Base-by-base conservation (phyloP, 2,888 invertebrate genomes). In the Muschampia plurimacula region DNA sequence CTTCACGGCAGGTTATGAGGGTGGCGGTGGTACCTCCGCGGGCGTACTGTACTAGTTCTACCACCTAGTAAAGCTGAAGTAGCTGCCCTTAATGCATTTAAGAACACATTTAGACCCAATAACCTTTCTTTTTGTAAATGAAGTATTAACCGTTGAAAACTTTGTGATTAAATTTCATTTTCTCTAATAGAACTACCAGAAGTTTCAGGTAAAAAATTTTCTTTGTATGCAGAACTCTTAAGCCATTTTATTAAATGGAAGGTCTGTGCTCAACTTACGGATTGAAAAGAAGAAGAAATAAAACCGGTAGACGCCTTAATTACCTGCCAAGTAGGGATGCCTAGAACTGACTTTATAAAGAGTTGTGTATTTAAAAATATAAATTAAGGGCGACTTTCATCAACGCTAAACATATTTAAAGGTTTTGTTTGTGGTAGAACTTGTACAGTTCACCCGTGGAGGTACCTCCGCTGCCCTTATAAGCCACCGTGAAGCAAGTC, bases 221-320 rank as follows among this genome's bases (percentile, higher is more conserved):
- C 15, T 55, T 55, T 9, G 15, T 55, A 55, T 55, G 15, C 52
- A 15, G 15, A n/a, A 49, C 49, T 13, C 49, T 49, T 49, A 49
- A 49, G n/a, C n/a, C 22, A 3, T 55, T 55, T 55, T 22, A 55
- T 22, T 55, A 57, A 57, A 49, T 57, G 57, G 57, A 12, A 57
- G 22, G 8, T 57, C 57, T 10, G 22, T 10, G 22, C 52, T 57
- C 57, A 28, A n/a, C 4, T 57, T 57, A 57, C 57, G 57, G 15
- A 22, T 57, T 12, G 4, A 57, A 57, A 57, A 15, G 12, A 28
- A 4, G 15, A 57, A 57, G 28, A 57, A 57, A 57, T 57, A 57
- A 57, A 57, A 57, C 22, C 28, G 28, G 0, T 28, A 55, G 55
- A 55, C 55, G 9, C 22, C 55, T 28, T 55, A 55, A 55, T 55